These are phyloP conservation scores for Latrodectus hesperus DNA, from an alignment of 2,888 invertebrate species.

Conservation along the genomic window DNA sequence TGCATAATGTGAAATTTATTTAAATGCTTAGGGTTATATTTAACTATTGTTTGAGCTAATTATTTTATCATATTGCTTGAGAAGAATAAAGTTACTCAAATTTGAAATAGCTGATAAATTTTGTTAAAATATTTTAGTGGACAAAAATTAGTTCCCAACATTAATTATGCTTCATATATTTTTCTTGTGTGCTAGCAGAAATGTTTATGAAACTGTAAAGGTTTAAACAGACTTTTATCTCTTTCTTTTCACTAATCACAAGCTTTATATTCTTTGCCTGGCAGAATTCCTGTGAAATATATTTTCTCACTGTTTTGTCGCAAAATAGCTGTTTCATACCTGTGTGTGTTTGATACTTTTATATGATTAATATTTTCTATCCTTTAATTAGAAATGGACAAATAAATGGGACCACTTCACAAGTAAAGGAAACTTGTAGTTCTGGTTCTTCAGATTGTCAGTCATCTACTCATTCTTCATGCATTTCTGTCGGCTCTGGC, in stretches of 20 bases:
- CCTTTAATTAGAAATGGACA: constrained; percentile 17
- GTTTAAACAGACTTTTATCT: no score
- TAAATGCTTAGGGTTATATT: no score
- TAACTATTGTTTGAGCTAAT: no score
- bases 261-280: no score
- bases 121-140: not conserved
- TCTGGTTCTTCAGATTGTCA: constrained; percentile 65
- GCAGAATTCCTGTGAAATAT: no score
- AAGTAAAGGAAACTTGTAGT: constrained; percentile 45
- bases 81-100: not conserved
- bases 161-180: no score
- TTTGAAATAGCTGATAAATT: not conserved
- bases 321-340: not conserved
- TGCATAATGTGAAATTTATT: no score
- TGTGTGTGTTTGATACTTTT: not conserved
- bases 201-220: no score
- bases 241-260: no score
- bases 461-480: constrained; percentile 64
- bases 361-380: not conserved
- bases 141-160: not conserved
- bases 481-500: constrained; percentile 50
- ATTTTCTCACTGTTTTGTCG: no score
- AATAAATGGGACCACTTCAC: constrained; percentile 33
- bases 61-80: no score
- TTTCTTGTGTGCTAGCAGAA: no score